Conservation (phyloP, 2,797 vertebrate genomes). For the Bucorvus abyssinicus region DNA sequence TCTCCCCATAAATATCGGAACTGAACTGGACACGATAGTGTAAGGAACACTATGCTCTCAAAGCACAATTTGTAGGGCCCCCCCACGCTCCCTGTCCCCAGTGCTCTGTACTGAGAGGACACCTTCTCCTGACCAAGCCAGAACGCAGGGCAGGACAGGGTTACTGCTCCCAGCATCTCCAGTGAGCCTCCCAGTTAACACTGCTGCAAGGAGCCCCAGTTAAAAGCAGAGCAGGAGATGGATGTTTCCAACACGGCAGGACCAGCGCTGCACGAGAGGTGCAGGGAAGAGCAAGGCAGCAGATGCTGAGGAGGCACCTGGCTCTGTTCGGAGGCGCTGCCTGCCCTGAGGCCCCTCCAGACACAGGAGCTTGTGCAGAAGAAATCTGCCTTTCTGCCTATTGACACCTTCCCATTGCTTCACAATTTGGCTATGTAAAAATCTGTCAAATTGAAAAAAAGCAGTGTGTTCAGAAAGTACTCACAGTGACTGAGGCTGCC, state of each 20-base stretch:
- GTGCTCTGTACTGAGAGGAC: rapidly evolving
- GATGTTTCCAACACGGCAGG: neutral
- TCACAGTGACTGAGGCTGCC: neutral
- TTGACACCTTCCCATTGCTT: neutral
- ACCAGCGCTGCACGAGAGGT: rapidly evolving
- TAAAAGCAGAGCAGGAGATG: neutral
- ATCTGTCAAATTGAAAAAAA: neutral
- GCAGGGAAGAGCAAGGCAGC: neutral
- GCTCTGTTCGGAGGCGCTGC: neutral
- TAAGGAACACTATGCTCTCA: neutral
- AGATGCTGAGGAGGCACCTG: neutral
- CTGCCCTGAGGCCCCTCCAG: neutral
- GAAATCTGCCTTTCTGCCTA: neutral
- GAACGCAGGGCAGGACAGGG: neutral
- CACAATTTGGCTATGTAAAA: neutral
- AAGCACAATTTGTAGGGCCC: neutral
- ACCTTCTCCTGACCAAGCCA: neutral
- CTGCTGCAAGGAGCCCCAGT: neutral
- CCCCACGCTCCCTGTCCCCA: no score
- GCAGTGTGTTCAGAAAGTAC: neutral
- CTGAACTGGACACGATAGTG: rapidly evolving
- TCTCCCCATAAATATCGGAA: neutral
- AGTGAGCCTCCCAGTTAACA: neutral
- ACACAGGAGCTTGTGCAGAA: neutral
- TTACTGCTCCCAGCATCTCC: neutral